These are phyloP conservation scores for Drosophila aldrichi DNA, from an alignment of 2,888 invertebrate species.

Conservation along the genomic window DNA sequence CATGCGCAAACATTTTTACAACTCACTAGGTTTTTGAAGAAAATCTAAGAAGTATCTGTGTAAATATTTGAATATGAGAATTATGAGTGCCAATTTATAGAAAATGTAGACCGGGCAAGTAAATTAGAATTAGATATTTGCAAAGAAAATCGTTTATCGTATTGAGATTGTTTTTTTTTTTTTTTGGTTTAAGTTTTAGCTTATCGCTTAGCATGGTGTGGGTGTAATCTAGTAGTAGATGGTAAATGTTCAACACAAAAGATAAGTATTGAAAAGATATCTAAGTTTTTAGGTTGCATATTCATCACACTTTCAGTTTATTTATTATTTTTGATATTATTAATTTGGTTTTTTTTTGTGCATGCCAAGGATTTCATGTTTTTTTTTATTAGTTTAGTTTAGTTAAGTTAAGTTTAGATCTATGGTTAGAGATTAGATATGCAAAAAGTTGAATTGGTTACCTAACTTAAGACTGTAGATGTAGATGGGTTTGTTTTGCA, in stretches of 20 bases:
- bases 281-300: constrained; percentile 30
- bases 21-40: constrained; percentile 66
- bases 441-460: constrained; percentile 20
- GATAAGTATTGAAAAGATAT: constrained; percentile 14
- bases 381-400: background rate
- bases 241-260: constrained; percentile 33
- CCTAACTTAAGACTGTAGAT: constrained; percentile 42
- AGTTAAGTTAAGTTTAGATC: constrained; percentile 13
- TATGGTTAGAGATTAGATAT: constrained; percentile 27
- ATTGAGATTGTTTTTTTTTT: constrained; percentile 1
- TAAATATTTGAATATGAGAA: constrained; percentile 32
- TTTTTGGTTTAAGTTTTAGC: no score
- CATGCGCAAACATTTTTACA: constrained; percentile 76
- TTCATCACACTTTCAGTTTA: constrained; percentile 34
- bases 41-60: constrained; percentile 64
- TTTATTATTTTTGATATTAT: constrained; percentile 21
- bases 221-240: constrained; percentile 26
- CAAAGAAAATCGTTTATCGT: constrained; percentile 14
- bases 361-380: constrained; percentile 50
- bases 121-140: constrained; percentile 27
- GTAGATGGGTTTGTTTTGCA: constrained; percentile 41
- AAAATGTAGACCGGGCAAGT: constrained; percentile 50
- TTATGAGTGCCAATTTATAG: constrained; percentile 62
- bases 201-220: constrained; percentile 8
- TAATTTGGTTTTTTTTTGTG: constrained; percentile 1